These are phyloP conservation scores for Steatornis caripensis DNA, from an alignment of 2,113 vertebrate genomes.

Conservation along the genomic window DNA sequence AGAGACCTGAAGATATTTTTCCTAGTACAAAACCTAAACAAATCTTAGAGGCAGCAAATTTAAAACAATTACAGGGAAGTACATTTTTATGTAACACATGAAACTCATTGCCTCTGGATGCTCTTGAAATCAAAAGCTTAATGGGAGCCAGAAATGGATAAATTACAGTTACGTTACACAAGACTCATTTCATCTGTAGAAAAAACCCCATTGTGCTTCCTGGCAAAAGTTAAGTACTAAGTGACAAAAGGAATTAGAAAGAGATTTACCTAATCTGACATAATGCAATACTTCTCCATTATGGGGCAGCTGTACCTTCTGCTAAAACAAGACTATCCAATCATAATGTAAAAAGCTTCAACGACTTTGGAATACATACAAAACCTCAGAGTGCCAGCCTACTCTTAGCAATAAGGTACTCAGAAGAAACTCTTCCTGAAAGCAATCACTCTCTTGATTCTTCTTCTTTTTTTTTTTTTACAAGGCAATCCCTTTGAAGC, in stretches of 20 bases:
- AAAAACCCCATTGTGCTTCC: not conserved
- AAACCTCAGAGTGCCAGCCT: not conserved
- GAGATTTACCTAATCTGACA: not conserved
- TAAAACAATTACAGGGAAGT: not conserved
- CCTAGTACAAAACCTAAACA: not conserved
- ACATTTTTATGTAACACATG: not conserved
- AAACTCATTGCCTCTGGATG: conserved; percentile 19
- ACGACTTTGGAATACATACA: not conserved
- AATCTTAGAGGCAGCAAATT: not conserved
- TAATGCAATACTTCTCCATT: not conserved
- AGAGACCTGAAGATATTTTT: not conserved
- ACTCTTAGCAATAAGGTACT: not conserved
- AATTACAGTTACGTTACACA: not conserved
- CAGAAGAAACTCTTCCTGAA: not conserved
- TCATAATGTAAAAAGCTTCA: not conserved
- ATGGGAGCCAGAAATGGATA: not conserved
- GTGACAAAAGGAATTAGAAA: not conserved
- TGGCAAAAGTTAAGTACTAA: not conserved
- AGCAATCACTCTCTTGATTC: not conserved
- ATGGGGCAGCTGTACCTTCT: not conserved
- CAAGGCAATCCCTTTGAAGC: not conserved
- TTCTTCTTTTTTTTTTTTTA: not conserved
- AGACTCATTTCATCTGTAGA: not conserved
- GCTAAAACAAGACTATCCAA: not conserved
- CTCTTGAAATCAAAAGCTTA: conserved; percentile 12